Conservation (phyloP, 2,888 invertebrate species). For the Hedya salicella region DNA sequence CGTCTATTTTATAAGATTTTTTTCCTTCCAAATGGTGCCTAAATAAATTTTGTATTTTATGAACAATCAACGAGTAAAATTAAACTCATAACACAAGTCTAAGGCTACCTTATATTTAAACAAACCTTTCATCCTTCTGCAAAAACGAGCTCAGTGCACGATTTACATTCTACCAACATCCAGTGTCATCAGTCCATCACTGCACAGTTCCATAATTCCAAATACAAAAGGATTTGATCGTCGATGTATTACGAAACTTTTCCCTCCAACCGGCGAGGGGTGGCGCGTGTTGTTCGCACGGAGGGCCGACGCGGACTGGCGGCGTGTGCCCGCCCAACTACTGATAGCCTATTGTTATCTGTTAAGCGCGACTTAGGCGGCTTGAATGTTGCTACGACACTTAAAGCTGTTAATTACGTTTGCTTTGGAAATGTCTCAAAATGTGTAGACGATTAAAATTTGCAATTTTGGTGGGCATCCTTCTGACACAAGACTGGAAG, state of each 20-base stretch:
- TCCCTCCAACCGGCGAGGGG: constrained; percentile 62
- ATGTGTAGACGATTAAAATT: no score
- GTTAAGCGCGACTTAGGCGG: constrained; percentile 33
- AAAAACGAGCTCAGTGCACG: constrained; percentile 51
- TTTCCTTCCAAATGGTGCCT: no score
- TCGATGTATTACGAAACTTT: constrained; percentile 63
- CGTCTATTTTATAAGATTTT: no score
- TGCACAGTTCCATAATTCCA: constrained; percentile 55
- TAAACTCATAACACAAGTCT: no score
- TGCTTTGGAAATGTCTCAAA: neutral
- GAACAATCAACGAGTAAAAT: no score
- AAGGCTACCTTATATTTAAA: constrained; percentile 33
- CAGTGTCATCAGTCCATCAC: constrained; percentile 52
- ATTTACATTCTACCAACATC: constrained; percentile 47
- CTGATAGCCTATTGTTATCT: constrained; percentile 44
- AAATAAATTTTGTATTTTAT: no score
- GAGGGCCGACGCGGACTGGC: constrained; percentile 61
- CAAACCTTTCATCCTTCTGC: constrained; percentile 69
- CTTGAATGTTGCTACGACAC: neutral
- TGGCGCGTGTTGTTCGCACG: constrained; percentile 56
- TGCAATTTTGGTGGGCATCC: no score
- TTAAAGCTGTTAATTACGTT: neutral
- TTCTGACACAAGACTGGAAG: no score
- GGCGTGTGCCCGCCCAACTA: constrained; percentile 43
- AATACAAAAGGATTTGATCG: constrained; percentile 27